A percentile compares a stretch with the other conserved stretches of the same genome.
These are phyloP conservation scores for Gryon sp. DNA, from an alignment of 1,140 invertebrate species.

Conservation along the genomic window DNA sequence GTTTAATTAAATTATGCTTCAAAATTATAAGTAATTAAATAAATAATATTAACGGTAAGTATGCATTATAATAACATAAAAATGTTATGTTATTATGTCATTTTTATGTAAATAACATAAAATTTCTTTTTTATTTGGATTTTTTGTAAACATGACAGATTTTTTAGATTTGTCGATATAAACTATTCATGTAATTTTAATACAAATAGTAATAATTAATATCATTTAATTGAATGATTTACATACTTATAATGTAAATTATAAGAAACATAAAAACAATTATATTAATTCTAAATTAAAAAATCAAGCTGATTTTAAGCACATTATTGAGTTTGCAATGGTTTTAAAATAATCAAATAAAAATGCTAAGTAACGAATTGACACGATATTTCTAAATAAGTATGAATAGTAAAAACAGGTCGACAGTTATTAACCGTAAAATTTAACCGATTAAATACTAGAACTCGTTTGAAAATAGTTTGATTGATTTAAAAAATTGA, in stretches of 20 bases:
- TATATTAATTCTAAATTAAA: no score
- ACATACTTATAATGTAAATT: no score
- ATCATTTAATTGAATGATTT: no score
- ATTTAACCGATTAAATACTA: conserved; percentile 12
- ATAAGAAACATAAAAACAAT: no score
- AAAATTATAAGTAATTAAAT: background rate
- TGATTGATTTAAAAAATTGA: conserved; percentile 25
- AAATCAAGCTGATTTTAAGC: no score
- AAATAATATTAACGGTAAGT: conserved; percentile 2
- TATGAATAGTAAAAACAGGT: conserved; percentile 26
- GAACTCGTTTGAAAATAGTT: conserved; percentile 10
- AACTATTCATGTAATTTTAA: no score
- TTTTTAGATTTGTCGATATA: no score
- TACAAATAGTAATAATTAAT: no score
- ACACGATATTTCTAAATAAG: conserved; percentile 8
- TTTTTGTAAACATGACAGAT: no score
- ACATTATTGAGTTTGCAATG: no score
- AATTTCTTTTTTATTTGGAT: no score
- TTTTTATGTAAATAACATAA: background rate
- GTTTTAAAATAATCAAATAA: background rate
- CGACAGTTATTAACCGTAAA: conserved; percentile 48
- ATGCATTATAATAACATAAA: background rate
- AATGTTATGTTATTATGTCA: background rate
- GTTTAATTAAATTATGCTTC: conserved; percentile 6
- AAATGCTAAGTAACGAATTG: conserved; percentile 8